Conservation (phyloP, 2,113 vertebrate genomes). For the Tichodroma muraria region DNA sequence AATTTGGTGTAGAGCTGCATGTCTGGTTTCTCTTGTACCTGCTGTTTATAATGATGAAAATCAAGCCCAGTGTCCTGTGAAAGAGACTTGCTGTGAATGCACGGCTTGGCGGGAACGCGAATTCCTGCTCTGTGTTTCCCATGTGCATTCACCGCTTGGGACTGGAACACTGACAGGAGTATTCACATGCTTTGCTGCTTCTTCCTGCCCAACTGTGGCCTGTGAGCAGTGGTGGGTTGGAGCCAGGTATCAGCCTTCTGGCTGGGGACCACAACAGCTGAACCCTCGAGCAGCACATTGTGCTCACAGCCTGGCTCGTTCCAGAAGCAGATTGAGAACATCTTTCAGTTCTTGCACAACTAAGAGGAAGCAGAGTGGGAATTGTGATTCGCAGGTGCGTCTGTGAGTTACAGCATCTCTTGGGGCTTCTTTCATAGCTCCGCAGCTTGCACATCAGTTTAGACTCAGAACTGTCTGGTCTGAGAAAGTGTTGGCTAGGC, state of each 20-base stretch:
- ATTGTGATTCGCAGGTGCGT: not conserved
- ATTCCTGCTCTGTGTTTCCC: not conserved
- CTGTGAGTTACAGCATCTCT: not conserved
- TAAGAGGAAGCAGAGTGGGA: not conserved
- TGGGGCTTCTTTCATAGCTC: not conserved
- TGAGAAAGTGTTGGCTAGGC: not conserved
- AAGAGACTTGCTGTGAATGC: fast-evolving
- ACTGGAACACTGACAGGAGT: not conserved
- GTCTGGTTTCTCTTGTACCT: not conserved
- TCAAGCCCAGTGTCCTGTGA: not conserved
- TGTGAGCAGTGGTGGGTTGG: not conserved
- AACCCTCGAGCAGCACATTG: fast-evolving
- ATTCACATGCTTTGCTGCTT: fast-evolving
- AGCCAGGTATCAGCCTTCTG: not conserved
- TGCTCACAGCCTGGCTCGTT: not conserved
- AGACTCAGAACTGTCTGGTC: not conserved
- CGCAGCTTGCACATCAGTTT: not conserved
- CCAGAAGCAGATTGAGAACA: not conserved
- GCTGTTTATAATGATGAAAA: not conserved
- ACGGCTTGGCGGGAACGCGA: not conserved
- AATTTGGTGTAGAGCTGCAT: not conserved
- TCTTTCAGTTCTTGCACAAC: not conserved
- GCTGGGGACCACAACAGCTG: not conserved
- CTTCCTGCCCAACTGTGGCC: not conserved
- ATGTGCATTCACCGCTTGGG: fast-evolving